Base-by-base conservation (phyloP, 2,797 vertebrate species). In the Platyrinchus mystaceus region DNA sequence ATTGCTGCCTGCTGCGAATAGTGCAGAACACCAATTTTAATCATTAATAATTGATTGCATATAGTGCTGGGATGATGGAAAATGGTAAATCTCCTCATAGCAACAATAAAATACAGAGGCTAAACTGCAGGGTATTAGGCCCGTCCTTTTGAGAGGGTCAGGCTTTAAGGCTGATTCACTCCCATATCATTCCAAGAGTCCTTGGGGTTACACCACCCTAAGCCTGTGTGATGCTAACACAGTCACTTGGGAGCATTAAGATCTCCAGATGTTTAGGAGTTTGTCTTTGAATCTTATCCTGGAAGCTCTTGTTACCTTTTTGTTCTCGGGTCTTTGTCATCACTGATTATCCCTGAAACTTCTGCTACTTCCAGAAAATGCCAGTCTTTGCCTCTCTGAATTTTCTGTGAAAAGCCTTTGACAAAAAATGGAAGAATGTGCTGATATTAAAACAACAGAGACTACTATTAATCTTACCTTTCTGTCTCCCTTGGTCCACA, bases 201-300 rank as follows among this genome's bases (percentile, higher is more conserved):
- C 47, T 34, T 63, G 41, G 46, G 11, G 34, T 77, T 70, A 30
- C 22, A 60, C 4, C 9, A 12, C 32, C 0, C 0, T 30, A 59
- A 84, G 8, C 15, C 14, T 79, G 12, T 34, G 73, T 41, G 26
- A 26, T 21, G 37, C 21, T 28, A 78, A 66, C 7, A 55, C 19
- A 43, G 22, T 85, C 59, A 58, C 22, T 19, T 36, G n/a, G 30
- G 22, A 90, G 28, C 44, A 75, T 24, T 46, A 39, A 62, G 10
- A 44, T 50, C 73, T 69, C n/a, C 26, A 81, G 43, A 10, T 66
- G 9, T 87, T 53, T 36, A 52, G 24, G 39, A 75, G 47, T 64
- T 67, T 71, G 20, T 37, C 28, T 82, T 82, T 88, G 34, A 66
- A 32, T 53, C 58, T 89, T 71, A 68, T 30, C 37, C n/a, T n/a